These are phyloP conservation scores for Latrodectus hesperus DNA, from an alignment of 2,888 invertebrate species.

Conservation along the genomic window DNA sequence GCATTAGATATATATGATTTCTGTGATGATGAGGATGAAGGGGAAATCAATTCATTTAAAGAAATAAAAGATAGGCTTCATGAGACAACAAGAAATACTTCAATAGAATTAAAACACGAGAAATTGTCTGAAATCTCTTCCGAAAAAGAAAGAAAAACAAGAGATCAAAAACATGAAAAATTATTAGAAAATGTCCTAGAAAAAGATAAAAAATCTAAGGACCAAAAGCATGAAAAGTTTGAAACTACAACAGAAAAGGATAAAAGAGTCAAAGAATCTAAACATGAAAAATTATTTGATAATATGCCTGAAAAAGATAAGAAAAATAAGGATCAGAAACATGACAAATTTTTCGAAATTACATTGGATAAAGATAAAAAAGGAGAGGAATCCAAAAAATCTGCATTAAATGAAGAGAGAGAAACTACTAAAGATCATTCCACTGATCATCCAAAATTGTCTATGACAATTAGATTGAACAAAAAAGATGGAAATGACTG, in stretches of 20 bases:
- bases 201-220: constrained; percentile 1
- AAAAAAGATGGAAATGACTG: constrained; percentile 70
- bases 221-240: constrained; percentile 31
- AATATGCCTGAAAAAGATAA: constrained; percentile 17
- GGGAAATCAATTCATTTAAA: constrained; percentile 75
- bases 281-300: constrained; percentile 30
- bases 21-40: constrained; percentile 88
- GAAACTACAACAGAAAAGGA: constrained; percentile 27
- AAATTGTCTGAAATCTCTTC: constrained; percentile 21
- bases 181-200: not conserved
- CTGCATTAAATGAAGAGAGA: constrained; percentile 88
- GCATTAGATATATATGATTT: constrained; percentile 91
- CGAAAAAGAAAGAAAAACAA: constrained; percentile 54
- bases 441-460: constrained; percentile 71
- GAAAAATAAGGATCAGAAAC: constrained; percentile 30
- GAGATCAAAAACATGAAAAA: constrained; percentile 66
- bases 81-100: constrained; percentile 37
- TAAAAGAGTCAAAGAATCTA: constrained; percentile 34
- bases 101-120: constrained; percentile 24
- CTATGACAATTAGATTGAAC: constrained; percentile 71
- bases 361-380: constrained; percentile 46
- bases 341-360: constrained; percentile 18
- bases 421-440: constrained; percentile 77
- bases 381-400: constrained; percentile 73
- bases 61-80: constrained; percentile 65